Percentiles rank a stretch among this genome's conserved stretches.
phyloP scores from a whole-genome alignment of 2,797 vertebrate species.

The Pterois miles region DNA sequence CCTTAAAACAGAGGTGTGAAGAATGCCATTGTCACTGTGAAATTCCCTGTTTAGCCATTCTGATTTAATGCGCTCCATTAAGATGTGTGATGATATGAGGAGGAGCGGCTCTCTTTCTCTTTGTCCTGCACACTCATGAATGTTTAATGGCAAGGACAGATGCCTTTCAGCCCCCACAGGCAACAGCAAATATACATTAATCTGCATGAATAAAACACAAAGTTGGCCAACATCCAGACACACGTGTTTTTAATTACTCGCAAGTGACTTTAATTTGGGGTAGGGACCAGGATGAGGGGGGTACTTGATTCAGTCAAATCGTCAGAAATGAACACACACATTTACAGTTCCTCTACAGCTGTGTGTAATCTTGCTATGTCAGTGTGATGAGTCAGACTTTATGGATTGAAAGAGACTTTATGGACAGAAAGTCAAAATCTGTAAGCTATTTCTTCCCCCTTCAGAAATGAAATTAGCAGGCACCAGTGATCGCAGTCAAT shows the following conservation, averaged over 20 bases:
- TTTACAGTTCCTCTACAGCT: neutral
- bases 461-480: slow-evolving; percentile 57
- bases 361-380: slow-evolving; percentile 12
- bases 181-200: slow-evolving; percentile 85
- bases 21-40: slow-evolving; percentile 68
- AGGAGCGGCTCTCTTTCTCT: slow-evolving; percentile 28
- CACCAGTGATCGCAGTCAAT: slow-evolving; percentile 67
- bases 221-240: slow-evolving; percentile 77
- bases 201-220: slow-evolving; percentile 86
- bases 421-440: slow-evolving; percentile 10
- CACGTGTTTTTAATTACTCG: slow-evolving; percentile 82
- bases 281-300: slow-evolving; percentile 29
- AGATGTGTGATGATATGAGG: slow-evolving; percentile 67
- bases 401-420: slow-evolving; percentile 12
- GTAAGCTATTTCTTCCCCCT: slow-evolving; percentile 21
- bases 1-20: slow-evolving; percentile 65
- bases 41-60: slow-evolving; percentile 69
- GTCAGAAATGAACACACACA: neutral
- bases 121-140: slow-evolving; percentile 79
- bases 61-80: slow-evolving; percentile 76
- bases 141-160: slow-evolving; percentile 83
- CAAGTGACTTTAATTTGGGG: slow-evolving; percentile 76
- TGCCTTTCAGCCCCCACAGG: slow-evolving; percentile 79
- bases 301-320: slow-evolving; percentile 43
- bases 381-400: slow-evolving; percentile 3